These are phyloP conservation scores for Melanitta fusca DNA, from an alignment of 2,797 vertebrate genomes.

Conservation along the genomic window DNA sequence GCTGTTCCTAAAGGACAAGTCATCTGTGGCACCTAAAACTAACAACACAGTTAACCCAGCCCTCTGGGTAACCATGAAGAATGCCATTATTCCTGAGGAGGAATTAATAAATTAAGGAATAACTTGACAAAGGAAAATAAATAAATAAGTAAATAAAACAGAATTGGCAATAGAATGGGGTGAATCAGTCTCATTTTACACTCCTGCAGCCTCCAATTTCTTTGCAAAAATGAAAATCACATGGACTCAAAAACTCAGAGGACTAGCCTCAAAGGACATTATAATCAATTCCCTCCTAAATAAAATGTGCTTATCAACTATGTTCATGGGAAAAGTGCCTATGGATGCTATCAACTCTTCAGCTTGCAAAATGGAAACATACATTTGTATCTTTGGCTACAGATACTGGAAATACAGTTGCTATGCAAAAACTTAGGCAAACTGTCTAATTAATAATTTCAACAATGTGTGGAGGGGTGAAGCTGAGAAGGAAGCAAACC, in stretches of 20 bases:
- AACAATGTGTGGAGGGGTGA: neutral
- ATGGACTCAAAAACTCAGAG: neutral
- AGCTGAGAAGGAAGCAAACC: neutral
- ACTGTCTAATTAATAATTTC: neutral
- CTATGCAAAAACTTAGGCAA: neutral
- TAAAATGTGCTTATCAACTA: neutral
- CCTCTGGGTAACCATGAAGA: neutral
- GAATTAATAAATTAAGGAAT: neutral
- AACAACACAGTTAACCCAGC: neutral
- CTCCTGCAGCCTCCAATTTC: constrained; percentile 19
- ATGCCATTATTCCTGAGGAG: neutral
- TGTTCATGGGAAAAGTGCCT: neutral
- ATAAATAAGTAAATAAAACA: neutral
- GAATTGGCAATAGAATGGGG: neutral
- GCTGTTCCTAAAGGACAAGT: neutral
- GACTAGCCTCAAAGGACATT: neutral
- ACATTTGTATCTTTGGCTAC: neutral
- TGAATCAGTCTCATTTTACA: constrained; percentile 42
- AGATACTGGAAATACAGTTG: neutral
- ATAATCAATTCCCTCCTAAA: neutral
- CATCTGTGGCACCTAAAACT: neutral
- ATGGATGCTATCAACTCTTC: neutral
- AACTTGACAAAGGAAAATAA: neutral
- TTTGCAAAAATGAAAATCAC: neutral
- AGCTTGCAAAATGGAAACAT: neutral